Base-by-base conservation (phyloP, 2,888 invertebrate species). In the Microctonus brassicae region DNA sequence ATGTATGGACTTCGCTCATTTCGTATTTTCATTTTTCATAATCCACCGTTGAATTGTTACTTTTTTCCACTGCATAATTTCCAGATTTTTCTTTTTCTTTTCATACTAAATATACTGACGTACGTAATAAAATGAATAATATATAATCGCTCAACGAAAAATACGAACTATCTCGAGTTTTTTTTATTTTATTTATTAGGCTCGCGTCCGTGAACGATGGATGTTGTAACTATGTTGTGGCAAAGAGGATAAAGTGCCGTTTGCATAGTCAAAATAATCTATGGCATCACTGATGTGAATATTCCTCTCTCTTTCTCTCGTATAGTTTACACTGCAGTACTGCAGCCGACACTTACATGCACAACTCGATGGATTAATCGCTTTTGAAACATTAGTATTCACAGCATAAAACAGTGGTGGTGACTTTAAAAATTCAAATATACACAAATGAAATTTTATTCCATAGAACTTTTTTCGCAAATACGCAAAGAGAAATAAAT, bases 321-420 rank as follows among this genome's bases (percentile, higher is more conserved):
- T 60, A 57, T 72, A 61, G 72, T 75, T 69, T 65, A 67, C 65
- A 39, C 47, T 33, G 36, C 64, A 53, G 67, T 60, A 70, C 68
- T 76, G 76, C 73, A 71, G 71, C 71, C 72, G 76, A 75, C 76
- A 75, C 73, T 73, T 76, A 76, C 76, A 76, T 73, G 76, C 70
- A 63, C 63, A 66, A 60, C 64, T 64, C 34, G 64, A 66, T 72
- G 73, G 76, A 75, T 76, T 75, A 75, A 76, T 76, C 75, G 73
- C 71, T 69, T 69, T 73, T 70, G 58, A 72, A 70, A 75, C 73
- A 76, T 76, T 76, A 74, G 73, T 75, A 76, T 76, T 73, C 73
- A 22, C 39, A 39, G n/a, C 22, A 36, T 34, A 20, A 34, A 36
- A 33, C 60, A 20, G 34, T 36, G 34, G 33, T 33, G 22, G n/a